phyloP scores from a whole-genome alignment of 2,113 vertebrate species.

The Genyomyrus donnyi region DNA sequence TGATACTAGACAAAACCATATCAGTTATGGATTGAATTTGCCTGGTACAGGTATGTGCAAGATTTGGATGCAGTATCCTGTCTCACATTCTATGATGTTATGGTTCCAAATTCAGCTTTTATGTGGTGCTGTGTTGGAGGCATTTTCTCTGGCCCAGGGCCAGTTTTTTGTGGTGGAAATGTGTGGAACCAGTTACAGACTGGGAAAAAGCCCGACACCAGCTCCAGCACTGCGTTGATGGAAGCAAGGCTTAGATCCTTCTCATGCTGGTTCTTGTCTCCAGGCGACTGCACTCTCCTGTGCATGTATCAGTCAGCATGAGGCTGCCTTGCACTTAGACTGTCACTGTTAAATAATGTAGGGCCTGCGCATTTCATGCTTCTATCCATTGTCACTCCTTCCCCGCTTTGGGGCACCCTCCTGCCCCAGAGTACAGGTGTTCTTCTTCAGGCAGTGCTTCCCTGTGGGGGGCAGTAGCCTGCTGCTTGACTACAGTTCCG shows the following conservation, averaged over 20 bases:
- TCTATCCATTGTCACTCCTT: background rate
- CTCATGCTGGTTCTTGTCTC: background rate
- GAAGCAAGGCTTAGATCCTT: background rate
- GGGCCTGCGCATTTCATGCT: background rate
- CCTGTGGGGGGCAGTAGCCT: background rate
- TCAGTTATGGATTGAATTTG: background rate
- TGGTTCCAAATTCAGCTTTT: background rate
- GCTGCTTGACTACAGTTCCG: background rate
- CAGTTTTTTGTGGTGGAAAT: background rate
- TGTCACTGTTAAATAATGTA: background rate
- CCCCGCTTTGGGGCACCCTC: background rate
- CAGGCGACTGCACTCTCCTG: background rate
- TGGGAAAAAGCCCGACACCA: background rate
- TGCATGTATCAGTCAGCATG: background rate
- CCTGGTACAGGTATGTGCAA: background rate
- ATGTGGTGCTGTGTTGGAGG: background rate
- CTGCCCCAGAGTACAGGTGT: background rate
- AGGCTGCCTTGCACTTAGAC: background rate
- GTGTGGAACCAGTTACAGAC: background rate
- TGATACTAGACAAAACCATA: background rate
- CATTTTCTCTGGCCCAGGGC: background rate
- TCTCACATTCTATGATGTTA: background rate
- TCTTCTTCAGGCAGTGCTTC: background rate
- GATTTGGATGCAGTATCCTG: background rate
- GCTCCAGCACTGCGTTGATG: background rate